Evolutionary conservation across 2,113 vertebrate genomes (phyloP), one percentile per base, ranked within the genome.

Genomic region (Cavia porcellus): DNA sequence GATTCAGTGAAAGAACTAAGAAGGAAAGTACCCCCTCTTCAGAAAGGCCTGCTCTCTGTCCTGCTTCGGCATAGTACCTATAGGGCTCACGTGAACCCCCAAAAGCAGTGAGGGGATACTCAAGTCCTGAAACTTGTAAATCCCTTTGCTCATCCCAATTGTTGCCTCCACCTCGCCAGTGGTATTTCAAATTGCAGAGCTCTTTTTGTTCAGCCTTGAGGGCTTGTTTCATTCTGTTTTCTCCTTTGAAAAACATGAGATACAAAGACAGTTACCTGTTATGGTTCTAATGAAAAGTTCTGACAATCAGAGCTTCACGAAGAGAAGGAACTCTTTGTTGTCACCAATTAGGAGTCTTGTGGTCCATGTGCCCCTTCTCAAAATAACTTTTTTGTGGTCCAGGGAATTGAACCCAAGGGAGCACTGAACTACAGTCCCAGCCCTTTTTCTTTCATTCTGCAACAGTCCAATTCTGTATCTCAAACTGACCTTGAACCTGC

Each of bases 211-310:
- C 35, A 35, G 24, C 42, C 64, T 84, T 87, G 8, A 50, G 25
- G 17, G 28, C 8, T 74, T 74, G 38, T 87, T 92, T 92, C 77
- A 95, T 92, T 92, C n/a, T 70, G 2, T 61, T 70, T 86, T 93
- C 42, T 95, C 77, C 57, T 79, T 79, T 80, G 66, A 86, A 93
- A 66, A 77, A 13, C 7, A 22, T 42, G 42, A 22, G n/a, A 57
- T 38, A 57, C 7, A 10, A 77, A 94, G 94, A 62, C 22, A 45
- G 84, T 47, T 70, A 6, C 28, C 55, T n/a, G 50, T 15, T 74
- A 52, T 38, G 35, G 25, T 70, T 7, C 55, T 47, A 14, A 52
- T 30, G 38, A 90, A 55, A 86, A 9, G 3, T 72, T 83, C 45
- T 70, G 45, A 68, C 52, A 64, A 50, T 86, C 66, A 94, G 68